phyloP scores from a whole-genome alignment of 2,797 vertebrate genomes.

The Australoheros facetus region DNA sequence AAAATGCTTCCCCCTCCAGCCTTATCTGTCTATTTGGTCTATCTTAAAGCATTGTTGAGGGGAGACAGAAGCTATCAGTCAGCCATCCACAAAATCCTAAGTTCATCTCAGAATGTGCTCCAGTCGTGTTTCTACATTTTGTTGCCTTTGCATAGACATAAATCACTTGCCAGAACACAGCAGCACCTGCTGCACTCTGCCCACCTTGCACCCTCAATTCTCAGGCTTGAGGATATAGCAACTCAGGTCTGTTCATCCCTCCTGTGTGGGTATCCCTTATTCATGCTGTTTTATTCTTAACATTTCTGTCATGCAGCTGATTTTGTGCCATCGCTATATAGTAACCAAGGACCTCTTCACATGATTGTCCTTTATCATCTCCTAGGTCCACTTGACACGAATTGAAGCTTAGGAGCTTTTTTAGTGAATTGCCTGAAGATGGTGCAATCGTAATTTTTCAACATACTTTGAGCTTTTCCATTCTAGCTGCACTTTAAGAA shows the following conservation, averaged over 20 bases:
- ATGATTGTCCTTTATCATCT: slow-evolving; percentile 44
- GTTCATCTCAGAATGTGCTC: slow-evolving; percentile 67
- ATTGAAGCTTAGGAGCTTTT: slow-evolving; percentile 20
- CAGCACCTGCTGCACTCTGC: slow-evolving; percentile 47
- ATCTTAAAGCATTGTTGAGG: slow-evolving; percentile 51
- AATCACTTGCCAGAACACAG: slow-evolving; percentile 54
- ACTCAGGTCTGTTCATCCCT: slow-evolving; percentile 34
- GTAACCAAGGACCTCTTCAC: slow-evolving; percentile 38
- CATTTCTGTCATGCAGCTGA: slow-evolving; percentile 42
- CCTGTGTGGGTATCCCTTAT: slow-evolving; percentile 42
- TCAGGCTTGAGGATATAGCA: slow-evolving; percentile 20
- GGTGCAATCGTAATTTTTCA: slow-evolving; percentile 30
- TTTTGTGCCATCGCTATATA: slow-evolving; percentile 26
- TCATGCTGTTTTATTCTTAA: slow-evolving; percentile 30
- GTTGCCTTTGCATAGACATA: slow-evolving; percentile 60
- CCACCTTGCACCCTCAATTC: slow-evolving; percentile 10
- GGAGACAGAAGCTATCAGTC: slow-evolving; percentile 65
- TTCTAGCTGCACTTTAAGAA: not conserved
- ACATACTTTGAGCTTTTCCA: slow-evolving; percentile 35
- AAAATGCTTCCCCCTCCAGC: slow-evolving; percentile 22
- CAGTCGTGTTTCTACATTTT: slow-evolving; percentile 71
- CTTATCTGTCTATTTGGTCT: slow-evolving; percentile 47
- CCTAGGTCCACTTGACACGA: slow-evolving; percentile 31
- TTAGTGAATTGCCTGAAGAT: slow-evolving; percentile 36
- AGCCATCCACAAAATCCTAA: slow-evolving; percentile 58